Conservation (phyloP, 2,113 vertebrate genomes). For the Phrynocephalus versicolor region DNA sequence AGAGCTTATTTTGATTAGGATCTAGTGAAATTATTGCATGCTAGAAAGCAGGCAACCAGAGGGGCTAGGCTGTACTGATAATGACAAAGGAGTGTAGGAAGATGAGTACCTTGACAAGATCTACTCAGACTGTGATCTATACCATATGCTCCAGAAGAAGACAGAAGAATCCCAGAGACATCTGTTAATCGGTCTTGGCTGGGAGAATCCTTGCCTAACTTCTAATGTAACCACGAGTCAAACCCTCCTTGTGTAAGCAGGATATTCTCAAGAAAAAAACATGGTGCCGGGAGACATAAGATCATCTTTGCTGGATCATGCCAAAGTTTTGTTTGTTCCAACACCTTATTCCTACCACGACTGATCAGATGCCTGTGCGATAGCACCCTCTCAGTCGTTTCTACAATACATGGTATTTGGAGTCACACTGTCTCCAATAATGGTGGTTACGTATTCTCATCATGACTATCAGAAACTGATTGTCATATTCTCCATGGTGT, state of each 20-base stretch:
- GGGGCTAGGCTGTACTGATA: neutral
- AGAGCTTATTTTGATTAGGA: neutral
- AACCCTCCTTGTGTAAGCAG: neutral
- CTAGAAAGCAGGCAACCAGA: neutral
- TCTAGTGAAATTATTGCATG: neutral
- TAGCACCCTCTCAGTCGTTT: neutral
- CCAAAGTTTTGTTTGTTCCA: neutral
- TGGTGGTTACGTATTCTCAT: too few relatives aligned
- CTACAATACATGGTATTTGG: neutral
- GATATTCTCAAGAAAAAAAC: neutral
- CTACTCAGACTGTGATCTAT: neutral
- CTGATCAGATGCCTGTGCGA: neutral
- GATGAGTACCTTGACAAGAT: neutral
- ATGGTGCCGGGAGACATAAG: neutral
- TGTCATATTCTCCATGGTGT: neutral
- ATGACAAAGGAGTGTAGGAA: neutral
- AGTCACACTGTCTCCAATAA: neutral
- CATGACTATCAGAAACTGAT: neutral
- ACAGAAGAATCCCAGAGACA: neutral
- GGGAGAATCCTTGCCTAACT: neutral
- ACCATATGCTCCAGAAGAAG: neutral
- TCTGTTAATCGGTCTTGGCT: neutral
- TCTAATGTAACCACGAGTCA: neutral
- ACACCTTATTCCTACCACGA: neutral
- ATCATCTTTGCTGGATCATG: too few relatives aligned